phyloP scores from a whole-genome alignment of 1,140 invertebrate genomes.

The Lordiphosa stackelbergi region DNA sequence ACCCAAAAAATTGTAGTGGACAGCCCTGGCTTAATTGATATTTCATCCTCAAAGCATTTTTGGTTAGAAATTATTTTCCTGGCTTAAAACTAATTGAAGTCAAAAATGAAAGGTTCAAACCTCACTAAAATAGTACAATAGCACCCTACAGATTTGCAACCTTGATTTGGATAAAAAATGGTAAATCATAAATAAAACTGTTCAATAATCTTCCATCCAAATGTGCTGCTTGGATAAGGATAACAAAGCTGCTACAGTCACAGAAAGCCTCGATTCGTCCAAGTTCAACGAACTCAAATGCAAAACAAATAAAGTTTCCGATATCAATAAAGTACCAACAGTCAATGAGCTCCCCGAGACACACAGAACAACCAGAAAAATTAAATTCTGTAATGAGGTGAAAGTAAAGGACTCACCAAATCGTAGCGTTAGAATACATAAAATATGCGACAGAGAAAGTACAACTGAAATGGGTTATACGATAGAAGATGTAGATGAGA shows the following conservation, averaged over 20 bases:
- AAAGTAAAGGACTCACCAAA: slow-evolving; percentile 33
- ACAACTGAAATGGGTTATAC: slow-evolving; percentile 31
- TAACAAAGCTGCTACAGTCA: slow-evolving; percentile 20
- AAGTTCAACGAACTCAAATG: slow-evolving; percentile 34
- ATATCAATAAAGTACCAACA: slow-evolving; percentile 31
- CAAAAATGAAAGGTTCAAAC: too few species aligned
- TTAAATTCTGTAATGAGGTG: slow-evolving; percentile 33
- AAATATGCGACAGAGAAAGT: slow-evolving; percentile 20
- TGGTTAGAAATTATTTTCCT: too few species aligned
- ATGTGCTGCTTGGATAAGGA: slow-evolving; percentile 52
- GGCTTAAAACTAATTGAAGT: too few species aligned
- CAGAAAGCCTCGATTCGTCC: slow-evolving; percentile 25
- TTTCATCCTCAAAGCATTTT: too few species aligned
- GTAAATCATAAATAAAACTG: not conserved
- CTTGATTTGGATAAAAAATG: not conserved
- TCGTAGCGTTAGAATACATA: slow-evolving; percentile 26
- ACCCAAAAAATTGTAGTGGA: too few species aligned
- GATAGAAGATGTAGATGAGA: slow-evolving; percentile 50
- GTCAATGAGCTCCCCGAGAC: slow-evolving; percentile 20
- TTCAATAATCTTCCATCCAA: slow-evolving; percentile 3
- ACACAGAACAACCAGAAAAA: slow-evolving; percentile 22
- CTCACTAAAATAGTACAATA: too few species aligned
- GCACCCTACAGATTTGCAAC: too few species aligned
- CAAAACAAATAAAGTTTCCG: slow-evolving; percentile 62
- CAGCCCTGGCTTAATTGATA: too few species aligned